These are phyloP conservation scores for Acleris laterana DNA, from an alignment of 2,888 invertebrate species.

Conservation along the genomic window DNA sequence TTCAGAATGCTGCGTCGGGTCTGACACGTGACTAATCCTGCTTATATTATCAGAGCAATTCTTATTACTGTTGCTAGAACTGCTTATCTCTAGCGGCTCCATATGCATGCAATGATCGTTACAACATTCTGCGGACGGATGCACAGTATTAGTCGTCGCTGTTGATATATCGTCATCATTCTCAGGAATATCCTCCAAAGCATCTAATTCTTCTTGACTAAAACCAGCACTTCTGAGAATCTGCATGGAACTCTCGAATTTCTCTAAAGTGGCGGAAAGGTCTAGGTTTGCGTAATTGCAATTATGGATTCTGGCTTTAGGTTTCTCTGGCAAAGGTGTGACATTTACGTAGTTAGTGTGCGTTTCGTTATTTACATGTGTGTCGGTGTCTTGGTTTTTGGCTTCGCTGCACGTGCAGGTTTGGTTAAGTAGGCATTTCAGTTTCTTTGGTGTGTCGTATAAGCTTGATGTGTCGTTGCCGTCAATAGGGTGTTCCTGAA, in stretches of 20 bases:
- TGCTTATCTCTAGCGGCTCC: conserved; percentile 71
- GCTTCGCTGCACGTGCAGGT: conserved; percentile 84
- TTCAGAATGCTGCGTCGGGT: conserved; percentile 75
- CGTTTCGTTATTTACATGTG: conserved; percentile 53
- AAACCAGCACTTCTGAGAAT: conserved; percentile 85
- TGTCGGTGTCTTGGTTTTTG: conserved; percentile 74
- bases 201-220: conserved; percentile 82
- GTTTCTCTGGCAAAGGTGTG: conserved; percentile 64
- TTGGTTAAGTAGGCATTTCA: conserved; percentile 87
- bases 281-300: conserved; percentile 90
- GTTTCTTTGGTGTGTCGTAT: conserved; percentile 91
- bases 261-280: conserved; percentile 89
- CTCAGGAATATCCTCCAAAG: conserved; percentile 76
- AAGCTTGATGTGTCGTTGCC: conserved; percentile 75
- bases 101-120: conserved; percentile 75
- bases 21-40: conserved; percentile 81
- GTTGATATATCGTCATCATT: conserved; percentile 75
- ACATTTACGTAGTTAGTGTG: conserved; percentile 83
- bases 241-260: conserved; percentile 91
- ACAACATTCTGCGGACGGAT: conserved; percentile 67
- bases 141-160: conserved; percentile 69
- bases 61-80: conserved; percentile 70
- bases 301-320: conserved; percentile 65
- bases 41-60: conserved; percentile 81
- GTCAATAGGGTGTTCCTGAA: conserved; percentile 78